Percentiles rank a stretch among this genome's conserved stretches.
phyloP scores from a whole-genome alignment of 1,140 invertebrate genomes.

The Ceratoteleas bidentatus region DNA sequence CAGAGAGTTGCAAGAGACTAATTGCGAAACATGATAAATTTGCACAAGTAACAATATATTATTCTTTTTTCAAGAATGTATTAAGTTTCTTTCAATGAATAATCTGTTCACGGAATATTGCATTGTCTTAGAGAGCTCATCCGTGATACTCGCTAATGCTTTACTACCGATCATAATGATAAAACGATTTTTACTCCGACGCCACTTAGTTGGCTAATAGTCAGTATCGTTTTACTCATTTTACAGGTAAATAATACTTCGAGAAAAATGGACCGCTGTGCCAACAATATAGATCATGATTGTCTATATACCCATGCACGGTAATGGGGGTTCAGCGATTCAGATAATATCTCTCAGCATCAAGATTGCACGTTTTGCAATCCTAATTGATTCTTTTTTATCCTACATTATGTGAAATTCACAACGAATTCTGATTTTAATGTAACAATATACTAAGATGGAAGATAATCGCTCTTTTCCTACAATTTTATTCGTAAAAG shows the following conservation, averaged over 20 bases:
- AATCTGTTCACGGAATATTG: slow-evolving; percentile 27
- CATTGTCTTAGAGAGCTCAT: slow-evolving; percentile 20
- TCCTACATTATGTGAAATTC: slow-evolving; percentile 4
- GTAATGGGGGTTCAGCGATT: slow-evolving; percentile 9
- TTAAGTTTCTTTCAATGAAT: slow-evolving; percentile 47
- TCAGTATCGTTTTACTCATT: slow-evolving; percentile 34
- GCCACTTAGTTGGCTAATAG: slow-evolving; percentile 18
- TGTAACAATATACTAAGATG: not conserved
- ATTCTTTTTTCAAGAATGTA: slow-evolving; percentile 30
- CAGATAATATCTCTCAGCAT: slow-evolving; percentile 42
- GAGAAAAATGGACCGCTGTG: slow-evolving; percentile 29
- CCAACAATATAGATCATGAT: slow-evolving; percentile 41
- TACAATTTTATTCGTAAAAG: too few relatives aligned
- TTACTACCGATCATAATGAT: slow-evolving; percentile 31
- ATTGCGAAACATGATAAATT: slow-evolving; percentile 44
- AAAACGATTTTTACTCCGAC: slow-evolving; percentile 24
- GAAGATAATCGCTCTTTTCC: too few relatives aligned
- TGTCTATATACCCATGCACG: slow-evolving; percentile 20
- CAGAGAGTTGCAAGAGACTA: slow-evolving; percentile 13
- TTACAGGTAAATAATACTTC: slow-evolving; percentile 19
- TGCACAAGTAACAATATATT: slow-evolving; percentile 14
- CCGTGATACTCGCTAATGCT: slow-evolving; percentile 14
- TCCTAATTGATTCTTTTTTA: slow-evolving; percentile 33
- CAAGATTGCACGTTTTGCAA: slow-evolving; percentile 36
- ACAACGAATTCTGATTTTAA: slow-evolving; percentile 1